phyloP scores from a whole-genome alignment of 2,888 invertebrate species.

The Ophion obscuratus region DNA sequence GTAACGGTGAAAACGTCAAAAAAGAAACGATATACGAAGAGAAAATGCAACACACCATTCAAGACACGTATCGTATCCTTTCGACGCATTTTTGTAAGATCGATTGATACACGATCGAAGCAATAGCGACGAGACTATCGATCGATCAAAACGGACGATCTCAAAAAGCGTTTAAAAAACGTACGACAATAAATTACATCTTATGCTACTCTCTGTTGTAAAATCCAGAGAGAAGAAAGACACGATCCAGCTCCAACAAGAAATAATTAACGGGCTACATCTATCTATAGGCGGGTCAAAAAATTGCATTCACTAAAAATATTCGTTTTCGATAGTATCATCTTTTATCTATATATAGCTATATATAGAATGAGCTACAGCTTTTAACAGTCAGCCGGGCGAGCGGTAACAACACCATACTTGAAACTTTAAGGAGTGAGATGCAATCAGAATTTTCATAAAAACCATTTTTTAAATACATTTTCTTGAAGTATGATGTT shows the following conservation, averaged over 20 bases:
- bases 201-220: constrained; percentile 54
- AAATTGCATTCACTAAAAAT: too few relatives aligned
- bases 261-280: not conserved
- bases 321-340: too few relatives aligned
- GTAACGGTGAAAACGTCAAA: constrained; percentile 45
- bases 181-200: constrained; percentile 20
- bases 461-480: too few relatives aligned
- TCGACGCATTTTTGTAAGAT: constrained; percentile 20
- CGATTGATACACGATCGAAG: constrained; percentile 35
- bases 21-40: constrained; percentile 24
- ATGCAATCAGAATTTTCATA: too few relatives aligned
- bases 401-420: too few relatives aligned
- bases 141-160: constrained; percentile 27
- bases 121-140: constrained; percentile 52
- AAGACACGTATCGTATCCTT: not conserved
- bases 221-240: constrained; percentile 62
- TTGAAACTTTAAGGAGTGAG: too few relatives aligned
- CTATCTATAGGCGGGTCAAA: too few relatives aligned
- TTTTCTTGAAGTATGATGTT: too few relatives aligned
- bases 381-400: too few relatives aligned
- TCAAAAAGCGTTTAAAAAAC: constrained; percentile 31
- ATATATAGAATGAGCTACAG: too few relatives aligned
- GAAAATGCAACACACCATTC: constrained; percentile 46
- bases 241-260: constrained; percentile 13
- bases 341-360: too few relatives aligned